phyloP scores from a whole-genome alignment of 2,888 invertebrate genomes.

The Drosophila neonasuta region DNA sequence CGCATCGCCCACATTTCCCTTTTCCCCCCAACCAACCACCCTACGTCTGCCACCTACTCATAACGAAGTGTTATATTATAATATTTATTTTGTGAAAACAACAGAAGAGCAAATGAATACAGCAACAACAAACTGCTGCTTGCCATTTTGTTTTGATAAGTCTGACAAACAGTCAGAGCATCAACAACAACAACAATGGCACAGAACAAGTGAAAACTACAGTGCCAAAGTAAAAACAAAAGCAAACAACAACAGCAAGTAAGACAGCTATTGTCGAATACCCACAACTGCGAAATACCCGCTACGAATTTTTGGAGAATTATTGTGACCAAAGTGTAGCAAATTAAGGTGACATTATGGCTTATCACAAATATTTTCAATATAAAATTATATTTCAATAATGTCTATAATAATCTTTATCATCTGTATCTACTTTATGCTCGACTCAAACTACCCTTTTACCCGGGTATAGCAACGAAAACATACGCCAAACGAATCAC shows the following conservation, averaged over 20 bases:
- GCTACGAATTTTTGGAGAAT: too few species aligned
- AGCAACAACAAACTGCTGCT: constrained; percentile 33
- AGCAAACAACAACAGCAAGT: constrained; percentile 27
- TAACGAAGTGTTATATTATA: constrained; percentile 32
- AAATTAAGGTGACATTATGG: too few species aligned
- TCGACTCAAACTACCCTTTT: neutral
- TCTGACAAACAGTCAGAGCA: constrained; percentile 64
- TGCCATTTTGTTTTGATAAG: constrained; percentile 74
- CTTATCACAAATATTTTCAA: too few species aligned
- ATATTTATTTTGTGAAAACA: constrained; percentile 33
- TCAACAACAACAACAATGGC: constrained; percentile 39
- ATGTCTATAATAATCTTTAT: too few species aligned
- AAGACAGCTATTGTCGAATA: neutral
- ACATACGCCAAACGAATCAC: constrained; percentile 59
- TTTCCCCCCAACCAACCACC: constrained; percentile 4
- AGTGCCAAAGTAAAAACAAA: constrained; percentile 48
- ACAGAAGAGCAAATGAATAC: constrained; percentile 57
- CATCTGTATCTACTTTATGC: too few species aligned
- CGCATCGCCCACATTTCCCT: constrained; percentile 5
- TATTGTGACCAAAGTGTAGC: too few species aligned
- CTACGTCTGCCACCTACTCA: constrained; percentile 14
- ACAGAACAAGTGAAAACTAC: constrained; percentile 59
- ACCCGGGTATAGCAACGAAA: constrained; percentile 29
- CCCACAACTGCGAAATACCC: neutral
- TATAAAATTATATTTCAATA: too few species aligned